Evolutionary conservation across 2,888 invertebrate species (phyloP), one percentile per base, ranked within the genome.

Genomic region (Orchestes rusci): DNA sequence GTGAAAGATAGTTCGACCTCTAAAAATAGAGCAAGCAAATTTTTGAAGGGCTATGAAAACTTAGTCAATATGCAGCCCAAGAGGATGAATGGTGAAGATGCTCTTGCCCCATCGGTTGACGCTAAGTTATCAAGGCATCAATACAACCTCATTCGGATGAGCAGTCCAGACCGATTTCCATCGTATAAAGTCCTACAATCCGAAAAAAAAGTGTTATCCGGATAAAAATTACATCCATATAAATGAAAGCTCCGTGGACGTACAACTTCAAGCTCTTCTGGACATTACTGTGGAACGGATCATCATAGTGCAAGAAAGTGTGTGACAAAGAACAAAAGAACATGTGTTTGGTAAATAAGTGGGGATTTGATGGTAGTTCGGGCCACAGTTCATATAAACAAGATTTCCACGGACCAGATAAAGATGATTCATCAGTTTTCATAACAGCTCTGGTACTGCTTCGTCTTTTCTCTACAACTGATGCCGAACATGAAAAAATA

Each of bases 401-500:
- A n/a, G n/a, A n/a, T n/a, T n/a, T n/a, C 38, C 50, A 55, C 54
- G 48, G 18, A 10, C 19, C 23, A 52, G 50, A 27, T 55, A 50
- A 18, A 53, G n/a, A 45, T 48, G 57, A 59, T 56, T 46, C 56
- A 8, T 48, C 52, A 50, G 55, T 59, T 30, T 59, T 59, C 39
- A 52, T 56, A 19, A 58, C 55, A 16, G 54, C 52, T 35, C 18
- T 59, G 19, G 61, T 62, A 29, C 57, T 59, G 17, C 27, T 62
- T 32, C 53, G 56, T 19, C 46, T 61, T 52, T 46, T 40, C 53
- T 31, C 41, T 15, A 29, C 15, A 29, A 10, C n/a, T n/a, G n/a
- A n/a, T n/a, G 10, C 36, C 32, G 39, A 41, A 8, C 23, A 48
- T 15, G 37, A 33, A 8, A 33, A 4, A 15, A 48, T 48, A 30